Evolutionary conservation across 2,797 vertebrate species (phyloP), one percentile per base, ranked within the genome.

Genomic region (Gallinago solitaria): DNA sequence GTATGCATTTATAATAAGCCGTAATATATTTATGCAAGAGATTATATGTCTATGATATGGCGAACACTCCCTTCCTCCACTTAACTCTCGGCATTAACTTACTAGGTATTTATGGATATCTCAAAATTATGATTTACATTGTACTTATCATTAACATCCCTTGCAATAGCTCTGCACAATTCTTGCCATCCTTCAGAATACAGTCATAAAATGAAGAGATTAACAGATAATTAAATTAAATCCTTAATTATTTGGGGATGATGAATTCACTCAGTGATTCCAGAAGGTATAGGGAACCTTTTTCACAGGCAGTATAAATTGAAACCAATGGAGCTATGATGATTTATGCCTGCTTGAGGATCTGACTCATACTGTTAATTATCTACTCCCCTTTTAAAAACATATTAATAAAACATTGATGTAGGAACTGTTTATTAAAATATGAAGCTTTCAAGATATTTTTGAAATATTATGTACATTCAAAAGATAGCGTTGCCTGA

Each of bases 231-330:
- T 91, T 92, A 76, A 94, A 96, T 93, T 79, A 87, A 93, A 92
- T 91, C 90, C 94, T 95, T 92, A 97, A 97, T 97, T 97, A 95
- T 97, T 97, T 94, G 96, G 95, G 87, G 93, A 86, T 73, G 80
- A 92, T 88, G 71, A 92, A 87, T 88, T 92, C 67, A 80, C 80
- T 87, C n/a, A 82, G 56, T 90, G 91, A 93, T 93, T 96, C 60
- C 83, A 92, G 86, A 68, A 95, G 93, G 94, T 96, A 77, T 50
- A 87, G 91, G 92, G 94, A 87, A 71, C 51, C 83, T 84, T 95
- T 79, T 90, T 84, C 81, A n/a, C 37, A 74, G 48, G 91, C 76
- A 67, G 41, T 75, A 79, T 90, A 95, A 96, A 94, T 89, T 95
- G 86, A 93, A 96, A 95, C 64, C 88, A 90, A 41, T 85, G 88